Base-by-base conservation (phyloP, 1,140 invertebrate species). In the Hesperophylax magnus region DNA sequence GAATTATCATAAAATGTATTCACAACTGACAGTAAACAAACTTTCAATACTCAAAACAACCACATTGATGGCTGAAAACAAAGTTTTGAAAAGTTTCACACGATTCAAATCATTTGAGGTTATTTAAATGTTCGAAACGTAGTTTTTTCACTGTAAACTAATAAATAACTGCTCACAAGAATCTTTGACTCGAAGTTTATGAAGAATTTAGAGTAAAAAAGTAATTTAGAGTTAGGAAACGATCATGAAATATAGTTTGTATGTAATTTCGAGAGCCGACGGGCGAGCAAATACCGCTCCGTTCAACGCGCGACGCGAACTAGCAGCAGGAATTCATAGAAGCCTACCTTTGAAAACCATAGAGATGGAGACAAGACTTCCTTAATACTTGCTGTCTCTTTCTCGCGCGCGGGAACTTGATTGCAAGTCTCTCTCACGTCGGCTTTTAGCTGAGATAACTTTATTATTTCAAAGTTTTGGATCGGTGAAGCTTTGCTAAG, bases 141-240 rank as follows among this genome's bases (percentile, higher is more conserved):
- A 34, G n/a, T 15, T 27, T 47, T 65, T 67, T 67, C 63, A 67
- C 63, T 67, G 63, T 67, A 31, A 31, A 34, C 63, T 67, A 17
- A 34, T 67, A 34, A 67, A 22, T 22, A 67, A 67, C 63, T 67
- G 31, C 27, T 39, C 63, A 27, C 5, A 47, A 14, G 34, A 8
- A 14, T 14, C 39, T 47, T 47, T 47, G 9, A 47, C 11, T 47
- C 14, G 39, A 47, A 47, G 39, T 47, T 47, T 47, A 47, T 47
- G 39, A 47, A 47, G 39, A 47, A 22, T 61, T 61, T 15, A 22
- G 20, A 61, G 69, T 53, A 54, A 53, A 72, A 72, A 72, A 72
- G 22, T 72, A 72, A 72, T 72, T 22, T 56, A 72, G 56, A 72
- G 69, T 72, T 72, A 72, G 52, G 20, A 72, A 53, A 72, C 69